Conservation (phyloP, 1,140 invertebrate species). For the Parasteatoda tepidariorum region DNA sequence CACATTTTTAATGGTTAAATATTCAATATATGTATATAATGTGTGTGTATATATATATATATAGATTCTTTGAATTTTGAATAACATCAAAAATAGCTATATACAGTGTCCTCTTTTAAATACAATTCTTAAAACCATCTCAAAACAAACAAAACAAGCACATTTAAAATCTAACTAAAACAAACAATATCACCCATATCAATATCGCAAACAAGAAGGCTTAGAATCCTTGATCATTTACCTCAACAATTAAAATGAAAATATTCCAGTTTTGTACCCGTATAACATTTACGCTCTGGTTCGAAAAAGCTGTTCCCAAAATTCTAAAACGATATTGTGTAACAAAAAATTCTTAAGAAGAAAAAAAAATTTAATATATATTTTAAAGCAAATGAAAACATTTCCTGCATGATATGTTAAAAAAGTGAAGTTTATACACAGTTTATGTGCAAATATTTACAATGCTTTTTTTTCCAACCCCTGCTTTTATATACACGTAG, state of each 20-base stretch:
- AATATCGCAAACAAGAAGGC: not conserved
- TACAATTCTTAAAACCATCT: not conserved
- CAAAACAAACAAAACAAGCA: not conserved
- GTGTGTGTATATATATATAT: not conserved
- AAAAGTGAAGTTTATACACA: not conserved
- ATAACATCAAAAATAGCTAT: not conserved
- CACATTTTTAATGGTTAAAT: not conserved
- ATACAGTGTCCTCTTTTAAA: not conserved
- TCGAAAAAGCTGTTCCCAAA: not conserved
- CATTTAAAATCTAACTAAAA: not conserved
- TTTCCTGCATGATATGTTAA: not conserved
- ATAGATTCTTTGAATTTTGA: not conserved
- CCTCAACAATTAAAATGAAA: not conserved
- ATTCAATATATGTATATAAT: not conserved
- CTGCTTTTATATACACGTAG: too few relatives aligned
- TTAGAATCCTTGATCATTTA: not conserved
- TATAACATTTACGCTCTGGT: not conserved
- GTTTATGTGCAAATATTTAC: too few relatives aligned
- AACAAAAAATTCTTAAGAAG: not conserved
- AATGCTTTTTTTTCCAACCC: too few relatives aligned
- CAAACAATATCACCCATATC: not conserved
- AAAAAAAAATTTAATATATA: not conserved
- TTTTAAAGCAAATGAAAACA: not conserved
- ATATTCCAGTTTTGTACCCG: not conserved
- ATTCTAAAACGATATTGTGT: not conserved